Base-by-base conservation (phyloP, 2,797 vertebrate species). In the Naso thynnoides region DNA sequence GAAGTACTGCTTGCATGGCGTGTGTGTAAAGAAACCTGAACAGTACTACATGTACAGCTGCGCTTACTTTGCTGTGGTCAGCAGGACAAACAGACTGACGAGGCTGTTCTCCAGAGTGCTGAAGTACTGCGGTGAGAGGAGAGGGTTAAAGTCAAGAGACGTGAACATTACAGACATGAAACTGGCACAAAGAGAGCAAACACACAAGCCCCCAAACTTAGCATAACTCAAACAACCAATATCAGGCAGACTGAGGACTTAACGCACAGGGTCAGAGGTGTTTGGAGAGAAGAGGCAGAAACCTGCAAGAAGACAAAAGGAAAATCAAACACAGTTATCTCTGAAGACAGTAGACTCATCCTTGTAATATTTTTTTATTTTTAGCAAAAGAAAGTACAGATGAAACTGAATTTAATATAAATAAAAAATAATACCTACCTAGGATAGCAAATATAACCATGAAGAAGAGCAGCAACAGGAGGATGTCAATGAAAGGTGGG, bases 361-460 rank as follows among this genome's bases (percentile, higher is more conserved):
- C 1, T 36, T 36, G 8, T 36, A 36, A 36, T 36, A 36, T 36
- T 36, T 36, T 8, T 29, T 18, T 13, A 42, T 18, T 42, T 15
- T 18, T 19, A 59, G 21, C 41, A 45, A 8, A 27, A 24, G 14
- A 2, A 18, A 42, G 26, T 49, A 61, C 68, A 66, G 4, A 60
- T 44, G 5, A 5, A 45, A 21, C 3, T 68, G 36, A 18, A 59
- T 62, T 41, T 58, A 41, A 57, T 41, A 18, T 14, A 31, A 2
- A 23, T 39, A 48, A 14, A 26, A n/a, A 69, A 41, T 10, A 57
- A 50, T 11, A 49, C 96, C 95, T 93, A 98, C 98, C 98, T 0
- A 99, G 85, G 66, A 98, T 97, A 72, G 98, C 96, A 86, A 99
- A 99, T 84, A 99, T 98, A 90, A 98, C 93, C 98, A 99, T 99